A percentile compares a stretch with the other conserved stretches of the same genome.
These are phyloP conservation scores for Calliopsis andreniformis DNA, from an alignment of 1,140 invertebrate genomes.

Conservation along the genomic window DNA sequence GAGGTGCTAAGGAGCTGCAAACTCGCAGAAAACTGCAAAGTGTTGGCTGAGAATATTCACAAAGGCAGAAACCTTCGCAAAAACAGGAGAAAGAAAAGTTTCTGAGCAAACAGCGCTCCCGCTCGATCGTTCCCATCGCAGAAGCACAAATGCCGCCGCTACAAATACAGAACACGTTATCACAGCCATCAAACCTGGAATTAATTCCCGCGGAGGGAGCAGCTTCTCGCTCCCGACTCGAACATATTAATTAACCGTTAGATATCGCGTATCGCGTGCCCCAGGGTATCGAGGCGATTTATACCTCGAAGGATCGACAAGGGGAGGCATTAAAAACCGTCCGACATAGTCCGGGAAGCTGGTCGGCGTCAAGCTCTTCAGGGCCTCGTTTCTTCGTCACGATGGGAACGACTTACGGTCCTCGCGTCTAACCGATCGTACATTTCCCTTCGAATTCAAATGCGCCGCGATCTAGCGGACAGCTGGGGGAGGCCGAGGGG, in stretches of 20 bases:
- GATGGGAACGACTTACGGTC: slow-evolving; percentile 48
- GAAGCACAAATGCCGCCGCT: not conserved
- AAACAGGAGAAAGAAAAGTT: too few relatives aligned
- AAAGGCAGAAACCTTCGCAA: too few relatives aligned
- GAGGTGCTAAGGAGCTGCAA: too few relatives aligned
- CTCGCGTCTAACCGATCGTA: slow-evolving; percentile 54
- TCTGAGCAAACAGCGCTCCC: too few relatives aligned
- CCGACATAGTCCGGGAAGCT: slow-evolving; percentile 35
- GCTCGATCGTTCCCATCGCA: too few relatives aligned
- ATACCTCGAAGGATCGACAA: slow-evolving; percentile 15
- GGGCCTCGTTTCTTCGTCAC: slow-evolving; percentile 53
- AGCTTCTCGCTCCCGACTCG: slow-evolving; percentile 15
- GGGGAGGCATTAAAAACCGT: slow-evolving; percentile 42
- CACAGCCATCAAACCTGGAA: not conserved
- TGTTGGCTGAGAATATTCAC: too few relatives aligned
- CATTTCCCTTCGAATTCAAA: slow-evolving; percentile 72
- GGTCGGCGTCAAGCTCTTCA: slow-evolving; percentile 40
- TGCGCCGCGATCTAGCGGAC: slow-evolving; percentile 63
- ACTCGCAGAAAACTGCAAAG: too few relatives aligned
- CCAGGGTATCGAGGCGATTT: slow-evolving; percentile 16
- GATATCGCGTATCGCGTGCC: not conserved
- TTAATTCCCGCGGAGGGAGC: slow-evolving; percentile 5
- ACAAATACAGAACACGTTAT: slow-evolving; percentile 13
- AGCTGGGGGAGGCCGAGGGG: not conserved
- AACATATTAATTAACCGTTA: slow-evolving; percentile 52